Conservation (phyloP, 2,888 invertebrate species). For the Petrophora chlorosata region DNA sequence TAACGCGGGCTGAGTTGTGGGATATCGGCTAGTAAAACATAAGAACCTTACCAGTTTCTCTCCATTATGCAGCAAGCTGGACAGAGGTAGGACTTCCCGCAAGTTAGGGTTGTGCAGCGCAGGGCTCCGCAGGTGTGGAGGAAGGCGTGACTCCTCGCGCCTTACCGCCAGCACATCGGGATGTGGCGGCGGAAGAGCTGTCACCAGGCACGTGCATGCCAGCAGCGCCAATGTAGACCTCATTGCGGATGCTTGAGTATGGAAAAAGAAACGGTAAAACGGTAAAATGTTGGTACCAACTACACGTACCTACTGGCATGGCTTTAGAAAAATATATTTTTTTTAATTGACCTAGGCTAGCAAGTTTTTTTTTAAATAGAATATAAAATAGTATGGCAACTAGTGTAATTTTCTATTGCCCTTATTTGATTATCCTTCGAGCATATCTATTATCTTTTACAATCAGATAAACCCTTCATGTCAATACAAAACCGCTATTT, state of each 20-base stretch:
- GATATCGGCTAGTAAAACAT: neutral
- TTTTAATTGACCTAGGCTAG: too few species aligned
- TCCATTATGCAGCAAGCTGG: constrained; percentile 85
- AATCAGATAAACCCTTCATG: constrained; percentile 9
- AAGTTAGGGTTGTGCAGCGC: constrained; percentile 84
- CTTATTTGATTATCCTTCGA: too few species aligned
- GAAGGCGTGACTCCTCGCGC: constrained; percentile 82
- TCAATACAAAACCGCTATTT: constrained; percentile 3
- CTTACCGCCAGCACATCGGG: constrained; percentile 83
- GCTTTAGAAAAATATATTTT: too few species aligned
- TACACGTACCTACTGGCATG: too few species aligned
- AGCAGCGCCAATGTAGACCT: constrained; percentile 51
- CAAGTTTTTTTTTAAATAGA: too few species aligned
- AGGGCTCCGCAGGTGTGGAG: constrained; percentile 82
- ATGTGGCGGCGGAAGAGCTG: constrained; percentile 76
- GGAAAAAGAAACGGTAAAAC: neutral
- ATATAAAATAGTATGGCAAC: too few species aligned
- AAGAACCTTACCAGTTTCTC: constrained; percentile 79
- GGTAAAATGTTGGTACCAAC: too few species aligned
- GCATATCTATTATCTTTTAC: neutral
- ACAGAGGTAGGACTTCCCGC: constrained; percentile 77
- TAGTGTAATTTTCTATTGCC: too few species aligned
- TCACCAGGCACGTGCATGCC: constrained; percentile 48
- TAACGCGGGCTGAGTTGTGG: too few species aligned
- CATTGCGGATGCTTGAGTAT: constrained; percentile 39